Evolutionary conservation across 2,888 invertebrate species (phyloP), one percentile per base, ranked within the genome.

Genomic region (Disparrhopalites patrizii): DNA sequence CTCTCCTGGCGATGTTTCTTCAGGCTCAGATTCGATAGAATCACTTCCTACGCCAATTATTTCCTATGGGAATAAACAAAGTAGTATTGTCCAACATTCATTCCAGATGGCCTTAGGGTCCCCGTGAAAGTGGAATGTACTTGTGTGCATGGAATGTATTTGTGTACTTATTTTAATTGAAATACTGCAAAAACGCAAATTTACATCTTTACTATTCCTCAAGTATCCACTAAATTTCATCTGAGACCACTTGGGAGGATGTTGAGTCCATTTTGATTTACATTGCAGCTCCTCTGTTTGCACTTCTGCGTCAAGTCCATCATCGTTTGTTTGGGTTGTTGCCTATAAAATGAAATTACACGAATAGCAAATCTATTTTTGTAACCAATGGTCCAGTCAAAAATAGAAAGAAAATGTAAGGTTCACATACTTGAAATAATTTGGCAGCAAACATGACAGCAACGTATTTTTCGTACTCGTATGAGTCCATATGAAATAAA

Each of bases 261-360:
- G 69, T 47, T 74, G 74, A 25, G 74, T 74, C 74, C 74, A 74
- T 52, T 71, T 74, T 13, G 56, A 58, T 25, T 30, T 50, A 5
- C 27, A 20, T 28, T 68, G 67, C 8, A 56, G 43, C 2, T 54
- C 40, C 1, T 74, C 74, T 10, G 74, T 74, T 54, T 74, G 74
- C 15, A 38, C 61, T 25, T 66, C 70, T 31, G 70, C 68, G 33
- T 74, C 72, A 31, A 65, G 47, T 13, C 62, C 64, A 57, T 70
- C 70, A 20, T 69, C 67, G 40, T 70, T 66, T 33, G 72, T 71
- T 67, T 74, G 74, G 13, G 68, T 68, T 3, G 66, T 65, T 36
- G 66, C 62, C 72, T 72, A 25, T 15, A 40, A 1, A 27, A 51
- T 2, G 13, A 28, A 8, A 15, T 36, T 3, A 40, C 40, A 3